phyloP scores from a whole-genome alignment of 2,797 vertebrate genomes.

The Anomalospiza imberbis region DNA sequence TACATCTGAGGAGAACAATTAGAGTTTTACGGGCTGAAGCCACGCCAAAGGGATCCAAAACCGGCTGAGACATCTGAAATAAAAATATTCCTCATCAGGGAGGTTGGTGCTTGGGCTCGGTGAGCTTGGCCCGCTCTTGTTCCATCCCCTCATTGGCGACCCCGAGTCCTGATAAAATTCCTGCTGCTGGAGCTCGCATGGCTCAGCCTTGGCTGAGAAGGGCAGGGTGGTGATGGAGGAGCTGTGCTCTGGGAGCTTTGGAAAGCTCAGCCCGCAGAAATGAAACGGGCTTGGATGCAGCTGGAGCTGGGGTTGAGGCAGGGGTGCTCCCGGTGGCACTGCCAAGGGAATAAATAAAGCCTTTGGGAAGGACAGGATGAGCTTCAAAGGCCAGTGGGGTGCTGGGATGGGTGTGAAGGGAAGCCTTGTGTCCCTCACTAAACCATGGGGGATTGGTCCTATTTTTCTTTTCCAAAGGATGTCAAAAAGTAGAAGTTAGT shows the following conservation, averaged over 20 bases:
- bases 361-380: not conserved
- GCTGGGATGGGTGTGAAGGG: not conserved
- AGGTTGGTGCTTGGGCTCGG: not conserved
- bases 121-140: not conserved
- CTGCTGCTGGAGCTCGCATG: not conserved
- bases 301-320: not conserved
- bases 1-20: slow-evolving; percentile 22
- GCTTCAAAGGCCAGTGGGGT: not conserved
- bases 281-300: not conserved
- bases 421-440: too few species aligned
- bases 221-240: not conserved
- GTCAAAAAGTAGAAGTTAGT: not conserved
- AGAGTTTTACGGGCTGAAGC: not conserved
- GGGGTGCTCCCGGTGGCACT: not conserved
- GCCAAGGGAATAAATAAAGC: not conserved
- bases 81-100: not conserved
- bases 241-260: not conserved
- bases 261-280: not conserved
- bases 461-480: not conserved
- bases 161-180: not conserved
- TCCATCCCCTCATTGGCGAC: not conserved
- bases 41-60: not conserved
- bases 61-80: not conserved
- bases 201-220: not conserved
- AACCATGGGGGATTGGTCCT: rapidly evolving